Base-by-base conservation (phyloP, 2,888 invertebrate genomes). In the Caenorhabditis imperialis region DNA sequence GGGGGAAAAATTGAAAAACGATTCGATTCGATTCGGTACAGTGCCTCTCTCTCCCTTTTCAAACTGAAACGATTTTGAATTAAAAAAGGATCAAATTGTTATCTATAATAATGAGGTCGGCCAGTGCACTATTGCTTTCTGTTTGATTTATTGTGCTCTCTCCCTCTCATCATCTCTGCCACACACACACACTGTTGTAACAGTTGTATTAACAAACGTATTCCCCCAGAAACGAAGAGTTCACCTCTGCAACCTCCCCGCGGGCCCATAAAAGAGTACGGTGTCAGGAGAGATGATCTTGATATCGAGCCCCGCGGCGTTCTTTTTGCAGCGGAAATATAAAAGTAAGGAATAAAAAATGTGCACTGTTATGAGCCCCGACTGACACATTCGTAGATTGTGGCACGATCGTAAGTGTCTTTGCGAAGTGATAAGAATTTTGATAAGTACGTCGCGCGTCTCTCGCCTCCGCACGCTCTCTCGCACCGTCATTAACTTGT, bases 171-270 rank as follows among this genome's bases (percentile, higher is more conserved):
- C 44, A 23, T 37, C 16, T 20, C 20, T 35, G 23, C 47, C 35
- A 35, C 23, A 37, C 20, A 22, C 20, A 44, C 20, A 44, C 58
- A 30, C 22, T 48, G 55, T 63, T 63, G 63, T 63, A 47, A 63
- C 63, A 63, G 63, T 45, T 63, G 63, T 55, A 30, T 63, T 63
- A 48, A 55, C 55, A 63, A 62, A 61, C 22, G 40, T n/a, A n/a
- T n/a, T n/a, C n/a, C n/a, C n/a, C n/a, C n/a, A n/a, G 6, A 7
- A 30, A 30, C 30, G 10, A 30, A 30, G 30, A 30, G 30, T 10
- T 30, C 30, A 30, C 30, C 30, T 30, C 10, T 30, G 6, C 10
- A 40, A 14, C 23, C 23, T 23, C 20, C 44, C 5, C 10, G 22
- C 47, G 47, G 47, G 25, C 27, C 30, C 27, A 27, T 27, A 47